Evolutionary conservation across 1,140 invertebrate genomes (phyloP).

Genomic region (Heliothis virescens): DNA sequence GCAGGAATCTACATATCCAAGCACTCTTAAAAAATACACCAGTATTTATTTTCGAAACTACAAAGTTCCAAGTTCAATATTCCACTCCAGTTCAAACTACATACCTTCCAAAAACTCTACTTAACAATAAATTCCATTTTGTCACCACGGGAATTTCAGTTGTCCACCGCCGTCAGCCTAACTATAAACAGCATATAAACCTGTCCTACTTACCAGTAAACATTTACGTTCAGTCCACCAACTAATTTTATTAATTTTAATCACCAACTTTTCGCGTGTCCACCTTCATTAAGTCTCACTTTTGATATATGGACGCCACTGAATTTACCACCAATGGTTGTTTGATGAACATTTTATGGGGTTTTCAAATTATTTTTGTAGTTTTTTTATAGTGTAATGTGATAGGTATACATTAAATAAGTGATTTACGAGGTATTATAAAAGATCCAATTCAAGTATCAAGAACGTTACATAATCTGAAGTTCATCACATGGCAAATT

Average conservation of each 20-base stretch:
- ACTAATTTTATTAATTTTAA: conserved; percentile 51
- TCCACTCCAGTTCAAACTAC: too few relatives aligned
- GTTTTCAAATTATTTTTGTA: conserved; percentile 7
- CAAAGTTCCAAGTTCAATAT: too few relatives aligned
- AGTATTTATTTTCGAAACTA: background rate
- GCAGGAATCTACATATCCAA: too few relatives aligned
- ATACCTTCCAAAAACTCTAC: too few relatives aligned
- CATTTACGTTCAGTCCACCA: conserved; percentile 2
- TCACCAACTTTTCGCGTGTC: conserved; percentile 44
- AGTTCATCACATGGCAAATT: too few relatives aligned
- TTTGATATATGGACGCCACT: conserved; percentile 43
- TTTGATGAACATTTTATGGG: conserved; percentile 34
- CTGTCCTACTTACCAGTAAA: background rate
- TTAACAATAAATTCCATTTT: conserved; percentile 7
- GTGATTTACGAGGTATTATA: background rate
- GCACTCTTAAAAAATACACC: background rate
- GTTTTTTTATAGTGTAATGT: background rate
- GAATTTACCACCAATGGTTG: conserved; percentile 17
- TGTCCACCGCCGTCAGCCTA: background rate
- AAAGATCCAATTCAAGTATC: background rate
- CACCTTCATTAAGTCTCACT: conserved; percentile 36
- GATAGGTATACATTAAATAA: background rate
- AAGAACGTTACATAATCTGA: too few relatives aligned
- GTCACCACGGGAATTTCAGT: background rate
- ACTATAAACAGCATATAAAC: conserved; percentile 10